A percentile compares a stretch with the other conserved stretches of the same genome.
These are phyloP conservation scores for Automeris io DNA, from an alignment of 2,888 invertebrate species.

Conservation along the genomic window DNA sequence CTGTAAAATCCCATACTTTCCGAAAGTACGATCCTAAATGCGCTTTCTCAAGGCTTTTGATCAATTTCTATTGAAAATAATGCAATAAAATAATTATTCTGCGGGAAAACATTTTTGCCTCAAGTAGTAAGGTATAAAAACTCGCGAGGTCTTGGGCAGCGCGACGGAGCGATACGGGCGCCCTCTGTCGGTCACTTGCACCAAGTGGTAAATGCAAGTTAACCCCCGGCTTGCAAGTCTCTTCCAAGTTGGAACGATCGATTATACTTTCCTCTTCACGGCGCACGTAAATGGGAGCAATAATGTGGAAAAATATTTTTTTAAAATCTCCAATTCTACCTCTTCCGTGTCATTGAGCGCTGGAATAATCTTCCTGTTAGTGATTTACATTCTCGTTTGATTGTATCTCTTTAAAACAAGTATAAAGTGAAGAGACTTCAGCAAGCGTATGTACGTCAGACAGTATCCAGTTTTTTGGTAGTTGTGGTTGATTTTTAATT, in stretches of 20 bases:
- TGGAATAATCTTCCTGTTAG: too few relatives aligned
- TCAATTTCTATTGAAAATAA: background rate
- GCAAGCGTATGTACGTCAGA: too few relatives aligned
- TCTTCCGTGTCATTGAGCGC: too few relatives aligned
- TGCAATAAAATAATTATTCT: background rate
- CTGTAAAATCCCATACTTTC: conserved; percentile 43
- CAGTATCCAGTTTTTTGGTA: too few relatives aligned
- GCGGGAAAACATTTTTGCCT: background rate
- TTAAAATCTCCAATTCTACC: too few relatives aligned
- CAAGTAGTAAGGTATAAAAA: conserved; percentile 23
- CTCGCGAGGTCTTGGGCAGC: conserved; percentile 18
- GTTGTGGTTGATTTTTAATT: too few relatives aligned
- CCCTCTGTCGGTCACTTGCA: conserved; percentile 51
- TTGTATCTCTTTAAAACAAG: too few relatives aligned
- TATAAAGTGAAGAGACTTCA: too few relatives aligned
- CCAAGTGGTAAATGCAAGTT: conserved; percentile 63
- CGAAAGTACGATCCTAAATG: conserved; percentile 37
- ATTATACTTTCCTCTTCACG: conserved; percentile 37
- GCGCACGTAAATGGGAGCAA: conserved; percentile 3
- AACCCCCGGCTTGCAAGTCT: conserved; percentile 33
- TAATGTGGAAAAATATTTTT: background rate
- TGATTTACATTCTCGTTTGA: too few relatives aligned
- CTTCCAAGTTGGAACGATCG: conserved; percentile 59
- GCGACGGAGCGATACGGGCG: conserved; percentile 40
- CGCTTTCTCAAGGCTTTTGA: conserved; percentile 21